phyloP scores from a whole-genome alignment of 2,888 invertebrate species.

The Hoplodrina blanda region DNA sequence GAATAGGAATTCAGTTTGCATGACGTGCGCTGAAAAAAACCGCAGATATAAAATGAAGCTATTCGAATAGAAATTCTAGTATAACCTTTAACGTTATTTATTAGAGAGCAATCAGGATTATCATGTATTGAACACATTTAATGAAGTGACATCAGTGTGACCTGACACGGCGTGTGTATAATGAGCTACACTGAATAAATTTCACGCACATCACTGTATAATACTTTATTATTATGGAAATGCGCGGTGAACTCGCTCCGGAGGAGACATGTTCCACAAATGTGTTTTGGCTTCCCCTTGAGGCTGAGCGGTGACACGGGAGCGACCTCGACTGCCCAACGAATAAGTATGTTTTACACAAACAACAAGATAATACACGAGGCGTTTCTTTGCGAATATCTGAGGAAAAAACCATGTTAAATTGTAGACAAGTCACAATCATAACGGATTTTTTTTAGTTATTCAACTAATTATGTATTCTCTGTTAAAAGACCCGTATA shows the following conservation, averaged over 20 bases:
- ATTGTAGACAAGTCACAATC: constrained; percentile 2
- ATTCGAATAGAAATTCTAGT: constrained; percentile 12
- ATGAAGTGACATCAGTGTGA: constrained; percentile 56
- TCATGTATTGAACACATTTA: constrained; percentile 30
- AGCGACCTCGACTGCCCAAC: constrained; percentile 59
- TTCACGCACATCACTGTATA: constrained; percentile 69
- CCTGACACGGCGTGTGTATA: constrained; percentile 65
- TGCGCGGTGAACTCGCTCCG: constrained; percentile 65
- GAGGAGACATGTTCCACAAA: constrained; percentile 61
- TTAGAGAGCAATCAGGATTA: constrained; percentile 29
- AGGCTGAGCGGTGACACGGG: constrained; percentile 63
- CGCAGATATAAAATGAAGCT: constrained; percentile 21
- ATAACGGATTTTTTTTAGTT: constrained; percentile 8
- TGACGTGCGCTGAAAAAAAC: constrained; percentile 34
- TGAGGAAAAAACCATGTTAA: constrained; percentile 1
- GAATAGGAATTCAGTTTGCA: constrained; percentile 60
- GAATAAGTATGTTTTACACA: constrained; percentile 46
- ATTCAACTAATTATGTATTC: neutral
- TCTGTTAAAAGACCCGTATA: neutral
- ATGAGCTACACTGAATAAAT: constrained; percentile 74
- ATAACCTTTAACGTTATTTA: constrained; percentile 11
- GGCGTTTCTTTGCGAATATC: constrained; percentile 19
- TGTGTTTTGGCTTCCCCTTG: constrained; percentile 70
- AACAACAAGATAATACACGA: constrained; percentile 25
- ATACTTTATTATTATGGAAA: constrained; percentile 72